Conservation (phyloP, 2,113 vertebrate species). For the Phainopepla nitens region DNA sequence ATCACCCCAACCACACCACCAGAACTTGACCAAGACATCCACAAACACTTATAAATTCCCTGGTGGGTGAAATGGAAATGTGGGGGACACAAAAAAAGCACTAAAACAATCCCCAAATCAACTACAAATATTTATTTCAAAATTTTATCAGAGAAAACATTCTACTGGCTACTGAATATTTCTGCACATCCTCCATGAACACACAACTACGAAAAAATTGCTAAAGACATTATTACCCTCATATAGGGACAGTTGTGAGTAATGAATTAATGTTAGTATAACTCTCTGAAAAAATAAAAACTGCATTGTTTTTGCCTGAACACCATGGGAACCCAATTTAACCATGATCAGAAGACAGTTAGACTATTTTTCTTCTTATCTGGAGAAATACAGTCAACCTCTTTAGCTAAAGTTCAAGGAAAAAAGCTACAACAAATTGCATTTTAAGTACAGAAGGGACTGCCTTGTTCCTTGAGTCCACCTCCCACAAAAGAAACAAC, state of each 20-base stretch:
- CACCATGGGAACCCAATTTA: neutral
- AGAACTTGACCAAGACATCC: neutral
- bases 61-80: neutral
- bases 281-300: neutral
- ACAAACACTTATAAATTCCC: neutral
- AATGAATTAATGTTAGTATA: neutral
- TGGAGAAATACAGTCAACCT: neutral
- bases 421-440: neutral
- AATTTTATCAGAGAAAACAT: neutral
- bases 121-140: neutral
- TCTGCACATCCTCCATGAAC: neutral
- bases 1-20: neutral
- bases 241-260: neutral
- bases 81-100: neutral
- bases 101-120: neutral
- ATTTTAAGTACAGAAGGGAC: neutral
- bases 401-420: neutral
- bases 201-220: neutral
- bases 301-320: neutral
- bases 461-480: neutral
- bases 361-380: neutral
- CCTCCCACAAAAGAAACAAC: neutral
- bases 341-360: neutral
- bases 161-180: neutral
- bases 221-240: neutral